Percentiles rank a stretch among this genome's conserved stretches.
Evolutionary conservation across 1,140 invertebrate genomes (phyloP).

Genomic region (Ceratina japonica): DNA sequence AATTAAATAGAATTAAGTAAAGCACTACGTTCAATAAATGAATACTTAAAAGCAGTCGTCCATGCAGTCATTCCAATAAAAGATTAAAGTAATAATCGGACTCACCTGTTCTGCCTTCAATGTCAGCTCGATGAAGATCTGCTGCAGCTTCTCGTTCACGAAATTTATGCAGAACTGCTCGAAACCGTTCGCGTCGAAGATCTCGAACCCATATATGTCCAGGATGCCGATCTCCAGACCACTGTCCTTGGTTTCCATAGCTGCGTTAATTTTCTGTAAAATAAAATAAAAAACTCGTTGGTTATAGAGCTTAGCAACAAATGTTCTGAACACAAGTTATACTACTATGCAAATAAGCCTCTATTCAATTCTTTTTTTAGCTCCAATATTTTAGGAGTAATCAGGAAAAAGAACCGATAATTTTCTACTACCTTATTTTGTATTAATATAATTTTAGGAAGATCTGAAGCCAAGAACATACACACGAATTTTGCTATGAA

Average conservation of each 20-base stretch:
- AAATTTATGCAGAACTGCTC: conserved; percentile 98
- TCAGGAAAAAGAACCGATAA: too few relatives aligned
- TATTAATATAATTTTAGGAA: too few relatives aligned
- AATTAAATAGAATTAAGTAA: neutral
- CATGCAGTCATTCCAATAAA: too few relatives aligned
- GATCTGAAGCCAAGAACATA: too few relatives aligned
- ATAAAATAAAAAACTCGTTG: conserved; percentile 24
- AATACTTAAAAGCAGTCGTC: too few relatives aligned
- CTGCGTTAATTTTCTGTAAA: conserved; percentile 82
- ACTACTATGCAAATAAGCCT: too few relatives aligned
- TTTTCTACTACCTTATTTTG: too few relatives aligned
- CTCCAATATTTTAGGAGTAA: too few relatives aligned
- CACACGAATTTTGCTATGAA: too few relatives aligned
- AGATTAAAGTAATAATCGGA: neutral
- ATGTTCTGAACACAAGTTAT: too few relatives aligned
- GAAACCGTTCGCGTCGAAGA: conserved; percentile 88
- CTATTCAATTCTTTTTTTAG: too few relatives aligned
- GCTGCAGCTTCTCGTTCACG: conserved; percentile 91
- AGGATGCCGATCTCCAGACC: conserved; percentile 81
- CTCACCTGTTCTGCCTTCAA: conserved; percentile 86
- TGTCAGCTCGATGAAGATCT: conserved; percentile 89
- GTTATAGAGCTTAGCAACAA: too few relatives aligned
- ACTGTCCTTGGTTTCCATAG: conserved; percentile 81
- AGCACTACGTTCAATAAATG: neutral
- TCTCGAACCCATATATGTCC: conserved; percentile 90